A percentile compares a stretch with the other conserved stretches of the same genome.
phyloP scores from a whole-genome alignment of 2,113 vertebrate species.

The Puntigrus tetrazona region DNA sequence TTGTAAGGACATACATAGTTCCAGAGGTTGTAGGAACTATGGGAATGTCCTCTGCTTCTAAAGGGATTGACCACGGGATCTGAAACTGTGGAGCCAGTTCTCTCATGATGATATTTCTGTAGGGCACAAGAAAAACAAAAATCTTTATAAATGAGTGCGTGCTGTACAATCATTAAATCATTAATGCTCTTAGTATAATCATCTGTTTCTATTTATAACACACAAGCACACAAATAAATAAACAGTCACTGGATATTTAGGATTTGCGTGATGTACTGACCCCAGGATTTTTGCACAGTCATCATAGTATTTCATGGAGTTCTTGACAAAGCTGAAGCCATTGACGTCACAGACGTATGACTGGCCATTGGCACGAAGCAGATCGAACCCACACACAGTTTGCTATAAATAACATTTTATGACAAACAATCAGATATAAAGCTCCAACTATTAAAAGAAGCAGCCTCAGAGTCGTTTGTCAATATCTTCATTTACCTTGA shows the following conservation, averaged over 20 bases:
- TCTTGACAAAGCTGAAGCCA: slow-evolving; percentile 93
- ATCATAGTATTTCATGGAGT: slow-evolving; percentile 94
- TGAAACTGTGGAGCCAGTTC: slow-evolving; percentile 89
- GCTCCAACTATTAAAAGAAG: not conserved
- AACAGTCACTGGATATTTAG: too few species aligned
- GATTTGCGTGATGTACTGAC: slow-evolving; percentile 68
- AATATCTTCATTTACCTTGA: slow-evolving; percentile 77
- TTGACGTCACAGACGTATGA: slow-evolving; percentile 94
- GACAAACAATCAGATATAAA: not conserved
- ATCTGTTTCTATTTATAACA: too few species aligned
- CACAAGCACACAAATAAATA: too few species aligned
- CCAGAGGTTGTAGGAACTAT: slow-evolving; percentile 92
- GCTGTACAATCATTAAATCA: not conserved
- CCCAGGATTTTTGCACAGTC: slow-evolving; percentile 92
- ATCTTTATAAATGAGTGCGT: not conserved
- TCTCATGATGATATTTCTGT: slow-evolving; percentile 88
- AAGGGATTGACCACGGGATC: slow-evolving; percentile 89
- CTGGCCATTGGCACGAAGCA: slow-evolving; percentile 88
- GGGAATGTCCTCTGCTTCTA: slow-evolving; percentile 90
- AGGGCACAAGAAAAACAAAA: not conserved
- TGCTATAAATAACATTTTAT: slow-evolving; percentile 71
- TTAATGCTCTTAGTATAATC: not conserved
- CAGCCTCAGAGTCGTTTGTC: not conserved
- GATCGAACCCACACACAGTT: slow-evolving; percentile 92
- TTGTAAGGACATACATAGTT: slow-evolving; percentile 79